Evolutionary conservation across 2,113 vertebrate genomes (phyloP).

Genomic region (Muscicapa adusta): DNA sequence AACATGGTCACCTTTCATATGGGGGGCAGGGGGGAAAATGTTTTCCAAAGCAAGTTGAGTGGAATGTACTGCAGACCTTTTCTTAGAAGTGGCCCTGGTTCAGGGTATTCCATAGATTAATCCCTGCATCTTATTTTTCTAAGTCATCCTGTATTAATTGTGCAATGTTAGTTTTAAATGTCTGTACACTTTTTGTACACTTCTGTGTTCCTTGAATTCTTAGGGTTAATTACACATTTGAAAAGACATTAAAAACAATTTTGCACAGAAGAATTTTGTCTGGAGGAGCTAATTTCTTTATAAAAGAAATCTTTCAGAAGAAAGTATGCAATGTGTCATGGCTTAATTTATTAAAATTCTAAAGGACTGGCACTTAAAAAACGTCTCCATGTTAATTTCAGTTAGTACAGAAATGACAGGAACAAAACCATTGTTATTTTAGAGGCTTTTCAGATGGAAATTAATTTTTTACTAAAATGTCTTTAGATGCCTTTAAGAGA

Average conservation of each 20-base stretch:
- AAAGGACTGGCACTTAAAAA: not conserved
- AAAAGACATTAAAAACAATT: constrained; percentile 11
- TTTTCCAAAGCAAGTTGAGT: not conserved
- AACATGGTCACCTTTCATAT: not conserved
- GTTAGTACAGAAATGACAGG: not conserved
- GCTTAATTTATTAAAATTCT: not conserved
- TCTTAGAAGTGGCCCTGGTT: not conserved
- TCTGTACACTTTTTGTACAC: constrained; percentile 4
- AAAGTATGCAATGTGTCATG: not conserved
- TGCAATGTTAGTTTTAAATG: not conserved
- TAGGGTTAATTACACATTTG: not conserved
- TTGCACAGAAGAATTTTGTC: not conserved
- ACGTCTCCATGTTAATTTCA: not conserved
- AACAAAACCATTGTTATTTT: not conserved
- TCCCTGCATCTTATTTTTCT: not conserved
- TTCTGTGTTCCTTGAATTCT: not conserved
- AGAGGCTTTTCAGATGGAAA: not conserved
- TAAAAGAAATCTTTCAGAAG: not conserved
- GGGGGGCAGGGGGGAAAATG: not conserved
- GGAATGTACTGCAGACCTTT: not conserved
- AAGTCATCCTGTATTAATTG: not conserved
- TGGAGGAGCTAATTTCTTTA: not conserved
- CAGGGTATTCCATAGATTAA: not conserved
- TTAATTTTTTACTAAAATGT: not conserved
- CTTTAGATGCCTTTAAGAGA: not conserved